phyloP scores from a whole-genome alignment of 2,888 invertebrate species.

The Geotrupes spiniger region DNA sequence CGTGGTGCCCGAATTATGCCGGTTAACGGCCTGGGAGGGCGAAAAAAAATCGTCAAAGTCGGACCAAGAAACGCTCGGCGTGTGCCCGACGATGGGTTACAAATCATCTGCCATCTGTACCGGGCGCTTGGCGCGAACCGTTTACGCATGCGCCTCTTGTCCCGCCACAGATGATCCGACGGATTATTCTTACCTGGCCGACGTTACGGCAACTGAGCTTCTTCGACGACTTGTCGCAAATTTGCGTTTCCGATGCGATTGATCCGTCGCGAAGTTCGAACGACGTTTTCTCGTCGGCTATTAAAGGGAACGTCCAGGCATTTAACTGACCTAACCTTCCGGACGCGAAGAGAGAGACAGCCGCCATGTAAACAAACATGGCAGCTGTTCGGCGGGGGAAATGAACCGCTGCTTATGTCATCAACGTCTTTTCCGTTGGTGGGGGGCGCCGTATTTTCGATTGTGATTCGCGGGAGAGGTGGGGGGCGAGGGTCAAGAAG shows the following conservation, averaged over 20 bases:
- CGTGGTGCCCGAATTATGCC: conserved; percentile 23
- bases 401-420: conserved; percentile 36
- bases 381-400: conserved; percentile 36
- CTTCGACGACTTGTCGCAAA: too few species aligned
- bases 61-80: conserved; percentile 38
- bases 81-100: conserved; percentile 45
- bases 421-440: conserved; percentile 16
- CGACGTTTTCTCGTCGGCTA: too few species aligned
- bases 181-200: conserved; percentile 11
- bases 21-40: conserved; percentile 15
- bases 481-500: neutral
- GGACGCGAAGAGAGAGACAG: conserved; percentile 35
- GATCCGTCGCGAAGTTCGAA: too few species aligned
- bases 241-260: too few species aligned
- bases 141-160: conserved; percentile 40
- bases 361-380: conserved; percentile 43
- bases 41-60: conserved; percentile 34
- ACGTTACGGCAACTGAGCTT: too few species aligned
- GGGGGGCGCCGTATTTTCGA: too few species aligned
- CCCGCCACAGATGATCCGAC: conserved; percentile 35
- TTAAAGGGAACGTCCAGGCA: neutral
- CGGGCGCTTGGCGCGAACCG: conserved; percentile 51
- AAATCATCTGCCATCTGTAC: conserved; percentile 54
- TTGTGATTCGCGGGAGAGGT: too few species aligned
- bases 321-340: conserved; percentile 25